Percentiles rank a stretch among this genome's conserved stretches.
Conservation (phyloP, 2,113 vertebrate genomes). For the Ondatra zibethicus region DNA sequence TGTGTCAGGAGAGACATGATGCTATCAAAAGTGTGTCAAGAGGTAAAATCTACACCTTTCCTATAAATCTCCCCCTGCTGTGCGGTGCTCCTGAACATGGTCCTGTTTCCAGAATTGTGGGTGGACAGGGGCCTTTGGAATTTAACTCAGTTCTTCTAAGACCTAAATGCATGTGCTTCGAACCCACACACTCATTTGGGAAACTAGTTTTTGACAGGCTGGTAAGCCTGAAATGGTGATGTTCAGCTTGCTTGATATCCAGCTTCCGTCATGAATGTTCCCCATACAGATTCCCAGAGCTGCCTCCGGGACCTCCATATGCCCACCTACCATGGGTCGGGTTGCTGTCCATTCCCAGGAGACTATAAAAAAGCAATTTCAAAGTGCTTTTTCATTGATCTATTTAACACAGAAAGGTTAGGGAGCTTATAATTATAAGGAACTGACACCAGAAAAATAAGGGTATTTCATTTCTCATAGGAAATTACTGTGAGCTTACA, state of each 20-base stretch:
- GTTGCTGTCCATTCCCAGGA: neutral
- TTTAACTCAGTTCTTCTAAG: neutral
- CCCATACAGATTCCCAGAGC: neutral
- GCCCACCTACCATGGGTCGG: neutral
- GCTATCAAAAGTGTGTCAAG: neutral
- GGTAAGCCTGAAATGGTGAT: neutral
- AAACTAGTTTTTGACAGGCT: neutral
- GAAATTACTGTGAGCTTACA: neutral
- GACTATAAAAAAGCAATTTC: neutral
- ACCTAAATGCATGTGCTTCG: neutral
- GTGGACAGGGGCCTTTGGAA: neutral
- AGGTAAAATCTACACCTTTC: neutral
- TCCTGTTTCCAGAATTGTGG: neutral
- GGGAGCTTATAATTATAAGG: neutral
- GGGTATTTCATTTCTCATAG: neutral
- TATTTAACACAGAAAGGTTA: neutral
- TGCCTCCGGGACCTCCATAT: neutral
- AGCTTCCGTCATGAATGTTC: too few relatives aligned
- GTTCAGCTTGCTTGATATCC: neutral
- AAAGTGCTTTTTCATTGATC: slow-evolving; percentile 13
- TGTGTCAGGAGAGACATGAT: neutral
- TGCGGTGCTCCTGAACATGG: accelerated
- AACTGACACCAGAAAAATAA: neutral
- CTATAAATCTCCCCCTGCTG: too few relatives aligned
- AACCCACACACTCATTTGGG: neutral